Conservation (phyloP, 2,113 vertebrate genomes). For the Hystrix brachyura region DNA sequence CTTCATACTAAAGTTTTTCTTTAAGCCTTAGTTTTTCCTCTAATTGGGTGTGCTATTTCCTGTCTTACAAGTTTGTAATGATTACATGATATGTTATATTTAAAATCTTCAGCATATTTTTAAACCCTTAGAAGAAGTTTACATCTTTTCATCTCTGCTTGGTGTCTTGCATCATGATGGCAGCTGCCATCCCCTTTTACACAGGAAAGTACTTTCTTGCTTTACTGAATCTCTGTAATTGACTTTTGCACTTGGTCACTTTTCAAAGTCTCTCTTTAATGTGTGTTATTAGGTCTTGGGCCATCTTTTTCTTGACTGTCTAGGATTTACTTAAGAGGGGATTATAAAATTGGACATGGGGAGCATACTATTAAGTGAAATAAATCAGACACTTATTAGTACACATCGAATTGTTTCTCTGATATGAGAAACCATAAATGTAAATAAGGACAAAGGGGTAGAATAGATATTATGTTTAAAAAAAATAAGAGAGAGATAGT, state of each 20-base stretch:
- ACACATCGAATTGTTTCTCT: too few species aligned
- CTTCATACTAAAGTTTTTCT: neutral
- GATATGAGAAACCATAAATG: too few species aligned
- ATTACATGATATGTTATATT: neutral
- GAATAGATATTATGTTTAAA: too few species aligned
- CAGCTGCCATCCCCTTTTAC: neutral
- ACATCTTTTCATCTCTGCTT: neutral
- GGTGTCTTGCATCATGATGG: neutral
- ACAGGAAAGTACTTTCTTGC: conserved; percentile 4
- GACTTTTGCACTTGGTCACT: conserved; percentile 38
- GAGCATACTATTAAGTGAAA: too few species aligned
- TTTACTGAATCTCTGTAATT: neutral
- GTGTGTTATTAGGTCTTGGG: conserved; percentile 33
- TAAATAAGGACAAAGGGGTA: too few species aligned
- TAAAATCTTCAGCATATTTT: neutral
- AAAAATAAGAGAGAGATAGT: too few species aligned
- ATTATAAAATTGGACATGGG: conserved; percentile 27
- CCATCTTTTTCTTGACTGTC: neutral
- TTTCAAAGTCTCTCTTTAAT: conserved; percentile 25
- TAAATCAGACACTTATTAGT: too few species aligned
- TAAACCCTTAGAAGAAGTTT: neutral
- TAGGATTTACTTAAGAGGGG: conserved; percentile 10
- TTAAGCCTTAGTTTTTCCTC: neutral
- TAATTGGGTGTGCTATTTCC: neutral
- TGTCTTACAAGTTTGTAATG: neutral